Evolutionary conservation across 2,797 vertebrate species (phyloP).

Genomic region (Syncerus caffer): DNA sequence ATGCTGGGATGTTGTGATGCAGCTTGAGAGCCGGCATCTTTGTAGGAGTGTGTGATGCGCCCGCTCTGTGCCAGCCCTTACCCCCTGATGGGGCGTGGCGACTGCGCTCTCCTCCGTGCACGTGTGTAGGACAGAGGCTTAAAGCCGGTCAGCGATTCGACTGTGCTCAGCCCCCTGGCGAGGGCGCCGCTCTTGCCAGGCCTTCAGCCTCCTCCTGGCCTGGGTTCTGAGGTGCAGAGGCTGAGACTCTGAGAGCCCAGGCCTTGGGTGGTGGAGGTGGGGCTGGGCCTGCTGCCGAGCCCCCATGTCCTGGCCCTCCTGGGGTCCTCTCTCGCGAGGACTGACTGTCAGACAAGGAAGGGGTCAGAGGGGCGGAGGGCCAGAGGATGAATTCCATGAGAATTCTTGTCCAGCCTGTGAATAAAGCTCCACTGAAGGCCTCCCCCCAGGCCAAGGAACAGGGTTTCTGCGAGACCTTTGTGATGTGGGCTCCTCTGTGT

Average conservation of each 20-base stretch:
- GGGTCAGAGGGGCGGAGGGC: background rate
- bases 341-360: background rate
- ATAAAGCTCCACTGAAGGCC: background rate
- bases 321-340: background rate
- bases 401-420: background rate
- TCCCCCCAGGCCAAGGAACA: background rate
- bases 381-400: background rate
- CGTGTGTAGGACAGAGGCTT: background rate
- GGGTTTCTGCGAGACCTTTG: background rate
- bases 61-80: background rate
- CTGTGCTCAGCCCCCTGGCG: background rate
- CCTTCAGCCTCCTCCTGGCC: background rate
- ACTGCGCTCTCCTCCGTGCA: fast-evolving
- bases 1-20: background rate
- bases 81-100: background rate
- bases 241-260: background rate
- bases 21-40: background rate
- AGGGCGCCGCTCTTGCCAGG: no score
- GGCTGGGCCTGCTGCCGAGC: background rate
- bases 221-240: background rate
- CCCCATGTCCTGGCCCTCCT: background rate
- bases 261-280: background rate
- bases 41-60: background rate
- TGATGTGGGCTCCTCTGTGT: fast-evolving
- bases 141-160: fast-evolving